Evolutionary conservation across 92 coral and sea anemone species (phyloP), one percentile per base, ranked within the genome.

Genomic region (Heliopora coerulea): DNA sequence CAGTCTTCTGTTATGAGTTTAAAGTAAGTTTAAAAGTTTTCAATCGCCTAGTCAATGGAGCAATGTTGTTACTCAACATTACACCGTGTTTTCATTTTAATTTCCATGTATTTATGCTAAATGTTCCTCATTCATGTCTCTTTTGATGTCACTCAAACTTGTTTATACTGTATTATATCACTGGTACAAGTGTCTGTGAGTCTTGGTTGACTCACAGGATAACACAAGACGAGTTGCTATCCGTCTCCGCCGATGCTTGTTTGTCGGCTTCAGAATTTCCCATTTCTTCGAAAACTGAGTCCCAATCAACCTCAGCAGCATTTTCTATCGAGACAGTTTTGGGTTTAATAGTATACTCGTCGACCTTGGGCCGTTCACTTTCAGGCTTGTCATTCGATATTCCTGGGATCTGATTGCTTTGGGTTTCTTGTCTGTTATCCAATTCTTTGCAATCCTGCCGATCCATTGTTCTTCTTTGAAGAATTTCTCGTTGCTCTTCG

Each of bases 281-380:
- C 58, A 67, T 18, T 44, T 67, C 42, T 13, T 44, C 39, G 48
- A 67, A 67, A 49, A 67, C 32, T 17, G 44, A 37, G 54, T 67
- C 74, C 59, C 58, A 67, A 33, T 67, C 59, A 13, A 29, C 27
- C 54, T 67, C 74, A 63, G 70, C 70, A 37, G 70, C 52, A 4
- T 63, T 7, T 46, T 67, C 74, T 23, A 66, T 0, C 42, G 10
- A 18, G 3, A 29, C 74, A 49, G 25, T 44, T 27, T 67, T 56
- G 39, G 29, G 59, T 23, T 67, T 27, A 20, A 67, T 48, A 14
- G 20, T 8, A 44, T 29, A 58, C 23, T 67, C 74, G 7, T 67
- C 74, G 15, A 48, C 54, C n/a, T 44, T 8, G 40, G 30, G 39
- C 41, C 26, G 44, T 13, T 26, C 58, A 6, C 7, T 7, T 25